Conservation (phyloP, 35 echinoderm and acorn worm species). For the Amphiura filiformis region DNA sequence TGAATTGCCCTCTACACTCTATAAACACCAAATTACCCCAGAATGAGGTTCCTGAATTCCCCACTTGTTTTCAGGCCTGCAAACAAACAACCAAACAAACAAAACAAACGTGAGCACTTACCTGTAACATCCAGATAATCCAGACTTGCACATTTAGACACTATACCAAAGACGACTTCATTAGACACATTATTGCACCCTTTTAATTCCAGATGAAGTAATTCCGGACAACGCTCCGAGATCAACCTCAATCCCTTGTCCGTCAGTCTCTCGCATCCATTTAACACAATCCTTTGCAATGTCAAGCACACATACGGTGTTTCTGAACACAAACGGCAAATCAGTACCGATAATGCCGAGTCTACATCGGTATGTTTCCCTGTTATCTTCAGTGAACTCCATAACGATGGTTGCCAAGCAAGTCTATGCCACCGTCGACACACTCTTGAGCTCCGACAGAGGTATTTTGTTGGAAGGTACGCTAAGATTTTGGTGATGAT, state of each 20-base stretch:
- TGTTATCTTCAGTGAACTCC: constrained; percentile 71
- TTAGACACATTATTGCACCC: constrained; percentile 89
- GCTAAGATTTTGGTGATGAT: constrained; percentile 92
- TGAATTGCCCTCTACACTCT: no score
- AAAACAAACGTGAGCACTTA: constrained; percentile 22
- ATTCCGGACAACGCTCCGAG: constrained; percentile 73
- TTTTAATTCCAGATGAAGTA: constrained; percentile 78
- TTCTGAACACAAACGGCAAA: constrained; percentile 77
- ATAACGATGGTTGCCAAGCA: constrained; percentile 82
- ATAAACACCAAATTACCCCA: no score
- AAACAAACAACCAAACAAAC: no score
- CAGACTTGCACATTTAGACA: constrained; percentile 81
- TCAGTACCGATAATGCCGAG: constrained; percentile 69
- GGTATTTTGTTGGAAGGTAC: constrained; percentile 76
- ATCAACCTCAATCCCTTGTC: constrained; percentile 65
- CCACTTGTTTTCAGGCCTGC: no score
- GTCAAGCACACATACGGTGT: constrained; percentile 91
- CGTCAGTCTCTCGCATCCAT: constrained; percentile 80
- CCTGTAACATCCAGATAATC: constrained; percentile 93
- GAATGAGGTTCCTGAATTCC: no score
- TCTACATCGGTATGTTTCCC: constrained; percentile 63
- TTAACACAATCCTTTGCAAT: constrained; percentile 68
- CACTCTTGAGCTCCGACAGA: constrained; percentile 81
- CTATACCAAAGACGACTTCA: constrained; percentile 89
- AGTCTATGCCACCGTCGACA: constrained; percentile 87